These are phyloP conservation scores for Syndactyla subalaris DNA, from an alignment of 2,797 vertebrate genomes.

Conservation along the genomic window DNA sequence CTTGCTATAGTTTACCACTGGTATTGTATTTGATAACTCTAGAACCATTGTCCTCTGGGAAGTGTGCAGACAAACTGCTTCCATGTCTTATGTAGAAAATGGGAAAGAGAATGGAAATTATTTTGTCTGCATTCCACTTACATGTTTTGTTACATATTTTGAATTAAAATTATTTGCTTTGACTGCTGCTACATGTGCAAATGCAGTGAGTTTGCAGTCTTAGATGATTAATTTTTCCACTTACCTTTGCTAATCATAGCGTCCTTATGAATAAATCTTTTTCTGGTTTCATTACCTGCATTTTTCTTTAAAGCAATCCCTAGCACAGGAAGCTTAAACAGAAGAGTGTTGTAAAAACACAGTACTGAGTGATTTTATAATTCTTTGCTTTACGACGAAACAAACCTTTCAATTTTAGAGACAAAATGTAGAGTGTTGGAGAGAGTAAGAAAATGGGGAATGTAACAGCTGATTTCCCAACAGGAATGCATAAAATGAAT, in stretches of 20 bases:
- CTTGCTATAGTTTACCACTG: neutral
- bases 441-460: neutral
- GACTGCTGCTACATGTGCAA: neutral
- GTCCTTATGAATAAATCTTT: neutral
- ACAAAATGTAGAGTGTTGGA: neutral
- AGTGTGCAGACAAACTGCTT: neutral
- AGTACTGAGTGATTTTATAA: neutral
- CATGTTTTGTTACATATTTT: neutral
- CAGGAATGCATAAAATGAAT: neutral
- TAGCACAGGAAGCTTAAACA: conserved; percentile 11
- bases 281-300: neutral
- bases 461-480: no score
- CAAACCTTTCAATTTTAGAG: neutral
- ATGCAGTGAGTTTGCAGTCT: neutral
- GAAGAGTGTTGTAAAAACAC: conserved; percentile 8
- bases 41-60: neutral
- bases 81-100: neutral
- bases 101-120: neutral
- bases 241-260: neutral
- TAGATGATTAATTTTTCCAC: neutral
- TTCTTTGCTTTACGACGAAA: neutral
- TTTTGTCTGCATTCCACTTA: neutral
- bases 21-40: neutral
- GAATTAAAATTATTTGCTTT: neutral
- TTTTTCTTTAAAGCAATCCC: neutral